phyloP scores from a whole-genome alignment of 2,888 invertebrate genomes.

The Chymomyza procnemis region DNA sequence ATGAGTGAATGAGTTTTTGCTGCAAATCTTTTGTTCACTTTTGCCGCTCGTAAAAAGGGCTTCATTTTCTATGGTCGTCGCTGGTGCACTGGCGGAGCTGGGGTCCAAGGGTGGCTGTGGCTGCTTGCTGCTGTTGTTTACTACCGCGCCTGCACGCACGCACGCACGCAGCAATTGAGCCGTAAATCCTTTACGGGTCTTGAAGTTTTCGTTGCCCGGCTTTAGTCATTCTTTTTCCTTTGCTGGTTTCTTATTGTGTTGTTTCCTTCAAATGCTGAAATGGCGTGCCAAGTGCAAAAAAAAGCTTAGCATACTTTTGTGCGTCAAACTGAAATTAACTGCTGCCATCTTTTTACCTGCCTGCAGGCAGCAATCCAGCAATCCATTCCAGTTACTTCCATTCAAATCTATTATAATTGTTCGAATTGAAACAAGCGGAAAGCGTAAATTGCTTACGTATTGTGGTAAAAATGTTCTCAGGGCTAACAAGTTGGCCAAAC shows the following conservation, averaged over 20 bases:
- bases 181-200: constrained; percentile 76
- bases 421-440: constrained; percentile 61
- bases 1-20: constrained; percentile 43
- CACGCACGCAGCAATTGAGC: constrained; percentile 72
- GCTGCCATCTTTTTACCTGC: constrained; percentile 29
- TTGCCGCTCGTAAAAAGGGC: constrained; percentile 47
- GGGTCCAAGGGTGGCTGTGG: constrained; percentile 44
- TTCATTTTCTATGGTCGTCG: constrained; percentile 27
- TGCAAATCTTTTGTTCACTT: constrained; percentile 42
- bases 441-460: constrained; percentile 66
- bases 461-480: constrained; percentile 28
- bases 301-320: constrained; percentile 33
- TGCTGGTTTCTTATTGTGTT: constrained; percentile 20
- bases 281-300: constrained; percentile 24
- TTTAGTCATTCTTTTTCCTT: not conserved
- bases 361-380: not conserved
- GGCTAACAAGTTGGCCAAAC: constrained; percentile 20
- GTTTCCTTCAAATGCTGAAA: constrained; percentile 20
- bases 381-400: constrained; percentile 3
- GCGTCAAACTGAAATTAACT: constrained; percentile 61
- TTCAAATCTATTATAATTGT: constrained; percentile 56
- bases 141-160: constrained; percentile 45
- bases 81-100: not conserved
- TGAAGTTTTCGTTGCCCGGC: constrained; percentile 8
- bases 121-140: constrained; percentile 15